Evolutionary conservation across 2,797 vertebrate species (phyloP).

Genomic region (Myripristis jacobus): DNA sequence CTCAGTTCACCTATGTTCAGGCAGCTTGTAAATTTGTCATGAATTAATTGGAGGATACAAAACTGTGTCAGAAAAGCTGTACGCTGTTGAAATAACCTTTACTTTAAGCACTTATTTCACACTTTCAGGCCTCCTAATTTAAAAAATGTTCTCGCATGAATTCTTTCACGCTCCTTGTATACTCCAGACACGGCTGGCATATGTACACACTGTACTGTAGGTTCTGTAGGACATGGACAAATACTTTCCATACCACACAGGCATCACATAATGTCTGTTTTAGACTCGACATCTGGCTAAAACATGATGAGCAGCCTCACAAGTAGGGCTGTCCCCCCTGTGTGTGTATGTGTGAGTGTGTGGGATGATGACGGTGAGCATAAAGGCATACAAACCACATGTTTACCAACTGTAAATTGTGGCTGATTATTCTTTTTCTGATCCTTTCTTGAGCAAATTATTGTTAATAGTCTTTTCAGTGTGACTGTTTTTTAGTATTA

Average conservation of each 20-base stretch:
- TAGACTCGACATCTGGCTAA: constrained; percentile 69
- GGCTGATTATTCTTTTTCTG: not conserved
- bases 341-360: constrained; percentile 1
- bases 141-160: constrained; percentile 52
- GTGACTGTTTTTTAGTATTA: not conserved
- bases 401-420: not conserved
- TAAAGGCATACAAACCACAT: not conserved
- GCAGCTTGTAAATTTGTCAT: constrained; percentile 70
- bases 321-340: constrained; percentile 23
- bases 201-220: constrained; percentile 40
- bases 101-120: constrained; percentile 55
- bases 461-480: not conserved
- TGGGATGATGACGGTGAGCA: not conserved
- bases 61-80: constrained; percentile 60
- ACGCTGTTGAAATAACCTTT: constrained; percentile 71
- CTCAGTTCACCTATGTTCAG: constrained; percentile 63
- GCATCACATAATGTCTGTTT: constrained; percentile 51
- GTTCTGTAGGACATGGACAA: constrained; percentile 57
- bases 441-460: not conserved
- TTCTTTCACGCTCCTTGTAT: constrained; percentile 50
- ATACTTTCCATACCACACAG: constrained; percentile 73
- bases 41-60: constrained; percentile 61
- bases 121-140: constrained; percentile 45
- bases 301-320: constrained; percentile 57
- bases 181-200: constrained; percentile 67